A percentile compares a stretch with the other conserved stretches of the same genome.
phyloP scores from a whole-genome alignment of 1,140 invertebrate species.

The Drosophila ogumai region DNA sequence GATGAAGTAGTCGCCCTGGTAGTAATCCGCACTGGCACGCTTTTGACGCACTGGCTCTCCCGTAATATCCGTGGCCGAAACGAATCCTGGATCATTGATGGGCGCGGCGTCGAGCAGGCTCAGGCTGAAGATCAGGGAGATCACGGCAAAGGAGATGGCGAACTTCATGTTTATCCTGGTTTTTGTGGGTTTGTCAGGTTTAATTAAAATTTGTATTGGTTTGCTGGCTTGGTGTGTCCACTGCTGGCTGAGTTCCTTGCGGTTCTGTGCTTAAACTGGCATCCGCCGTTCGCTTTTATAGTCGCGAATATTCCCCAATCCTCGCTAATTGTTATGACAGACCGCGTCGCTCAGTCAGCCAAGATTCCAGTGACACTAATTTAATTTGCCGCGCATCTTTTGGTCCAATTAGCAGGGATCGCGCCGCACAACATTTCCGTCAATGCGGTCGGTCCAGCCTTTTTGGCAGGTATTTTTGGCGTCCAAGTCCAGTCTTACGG shows the following conservation, averaged over 20 bases:
- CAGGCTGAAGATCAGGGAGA: conserved; percentile 29
- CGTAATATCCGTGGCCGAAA: conserved; percentile 54
- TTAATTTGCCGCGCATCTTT: conserved; percentile 58
- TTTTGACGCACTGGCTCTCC: conserved; percentile 60
- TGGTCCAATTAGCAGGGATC: conserved; percentile 50
- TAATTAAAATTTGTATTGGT: not conserved
- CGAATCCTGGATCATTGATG: conserved; percentile 30
- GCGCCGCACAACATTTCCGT: conserved; percentile 53
- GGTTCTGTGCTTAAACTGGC: conserved; percentile 54
- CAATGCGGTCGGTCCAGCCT: conserved; percentile 44
- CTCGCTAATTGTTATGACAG: conserved; percentile 68
- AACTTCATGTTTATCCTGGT: conserved; percentile 51
- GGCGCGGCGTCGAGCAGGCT: conserved; percentile 37
- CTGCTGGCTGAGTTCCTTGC: conserved; percentile 51
- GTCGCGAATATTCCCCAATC: conserved; percentile 41
- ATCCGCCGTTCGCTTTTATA: conserved; percentile 56
- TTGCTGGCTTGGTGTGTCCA: conserved; percentile 21
- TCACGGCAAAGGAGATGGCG: conserved; percentile 19
- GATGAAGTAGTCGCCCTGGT: conserved; percentile 59
- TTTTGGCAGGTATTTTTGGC: conserved; percentile 18
- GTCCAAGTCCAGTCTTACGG: not conserved
- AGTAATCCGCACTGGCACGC: conserved; percentile 51
- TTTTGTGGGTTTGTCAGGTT: conserved; percentile 2
- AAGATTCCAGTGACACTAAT: conserved; percentile 52
- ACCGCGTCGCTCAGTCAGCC: conserved; percentile 26